Base-by-base conservation (phyloP, 2,113 vertebrate species). In the Takifugu bimaculatus region DNA sequence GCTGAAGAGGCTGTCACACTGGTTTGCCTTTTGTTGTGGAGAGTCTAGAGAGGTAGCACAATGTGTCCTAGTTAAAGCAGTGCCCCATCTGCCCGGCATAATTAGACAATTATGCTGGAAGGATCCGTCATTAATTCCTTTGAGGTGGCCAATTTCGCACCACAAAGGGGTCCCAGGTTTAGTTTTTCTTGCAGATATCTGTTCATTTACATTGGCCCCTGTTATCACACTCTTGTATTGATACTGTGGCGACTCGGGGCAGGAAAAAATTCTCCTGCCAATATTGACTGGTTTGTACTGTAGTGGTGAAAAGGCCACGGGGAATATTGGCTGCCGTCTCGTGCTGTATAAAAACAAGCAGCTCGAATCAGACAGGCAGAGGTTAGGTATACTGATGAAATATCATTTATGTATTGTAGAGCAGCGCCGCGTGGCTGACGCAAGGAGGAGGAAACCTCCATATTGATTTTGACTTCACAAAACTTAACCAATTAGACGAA, bases 21-120 rank as follows among this genome's bases (percentile, higher is more conserved):
- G 86, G 78, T 85, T 86, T 72, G 85, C 79, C 87, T 89, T 91
- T 91, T 91, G 88, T 88, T 87, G 83, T 90, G 77, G 74, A 80
- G 87, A 83, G 85, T 86, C 85, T 84, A 84, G 86, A 88, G 87
- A 90, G 88, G 85, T 85, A 91, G 86, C 81, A 86, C 85, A 87
- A 85, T 79, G 86, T 90, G 89, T 89, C 89, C 88, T 85, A 90
- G 88, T 90, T 92, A 91, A 88, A 87, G 84, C 81, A 78, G 83
- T 80, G 79, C 82, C 89, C 90, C 87, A 90, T 90, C 89, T 91
- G 90, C 88, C 87, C 77, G 60, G 72, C 82, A 83, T 90, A 91
- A 92, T 89, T 88, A 90, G 82, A 88, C 87, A 91, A 90, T 91
- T 91, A 90, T 81, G 78, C 82, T 81, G 86, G 74, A 84, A 88